Conservation (phyloP, 2,113 vertebrate genomes). For the Chaetodon auriga region DNA sequence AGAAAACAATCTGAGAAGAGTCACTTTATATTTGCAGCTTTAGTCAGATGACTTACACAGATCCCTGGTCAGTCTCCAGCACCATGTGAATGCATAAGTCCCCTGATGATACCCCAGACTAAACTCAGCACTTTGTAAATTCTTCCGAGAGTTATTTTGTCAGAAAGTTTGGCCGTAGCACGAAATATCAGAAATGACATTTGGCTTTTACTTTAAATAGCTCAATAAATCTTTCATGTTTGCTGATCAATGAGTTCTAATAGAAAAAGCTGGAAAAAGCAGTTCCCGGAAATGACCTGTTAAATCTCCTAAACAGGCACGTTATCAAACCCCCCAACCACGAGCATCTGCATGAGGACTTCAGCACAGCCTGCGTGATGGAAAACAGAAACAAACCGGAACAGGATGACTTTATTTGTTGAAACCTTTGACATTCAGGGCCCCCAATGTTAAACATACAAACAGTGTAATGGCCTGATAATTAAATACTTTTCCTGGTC, state of each 20-base stretch:
- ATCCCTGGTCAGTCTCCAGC: background rate
- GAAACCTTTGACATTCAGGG: background rate
- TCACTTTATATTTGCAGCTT: background rate
- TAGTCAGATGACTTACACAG: background rate
- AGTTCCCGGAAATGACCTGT: background rate
- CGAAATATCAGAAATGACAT: constrained; percentile 8
- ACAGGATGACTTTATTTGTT: constrained; percentile 3
- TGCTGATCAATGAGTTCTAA: constrained; percentile 2
- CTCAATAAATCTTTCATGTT: background rate
- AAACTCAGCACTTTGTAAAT: background rate
- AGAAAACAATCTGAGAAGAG: background rate
- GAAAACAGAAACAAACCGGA: background rate
- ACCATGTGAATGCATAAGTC: background rate
- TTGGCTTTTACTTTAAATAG: constrained; percentile 15
- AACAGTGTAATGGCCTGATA: background rate
- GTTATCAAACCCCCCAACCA: background rate
- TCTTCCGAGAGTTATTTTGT: background rate
- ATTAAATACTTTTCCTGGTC: background rate
- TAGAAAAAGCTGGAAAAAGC: background rate
- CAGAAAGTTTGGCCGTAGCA: background rate
- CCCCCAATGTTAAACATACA: background rate
- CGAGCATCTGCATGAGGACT: background rate
- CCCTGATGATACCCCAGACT: background rate
- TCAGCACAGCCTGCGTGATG: background rate
- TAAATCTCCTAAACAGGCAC: background rate